Conservation (phyloP, 2,113 vertebrate species). For the Sinocyclocheilus anshuiensis region DNA sequence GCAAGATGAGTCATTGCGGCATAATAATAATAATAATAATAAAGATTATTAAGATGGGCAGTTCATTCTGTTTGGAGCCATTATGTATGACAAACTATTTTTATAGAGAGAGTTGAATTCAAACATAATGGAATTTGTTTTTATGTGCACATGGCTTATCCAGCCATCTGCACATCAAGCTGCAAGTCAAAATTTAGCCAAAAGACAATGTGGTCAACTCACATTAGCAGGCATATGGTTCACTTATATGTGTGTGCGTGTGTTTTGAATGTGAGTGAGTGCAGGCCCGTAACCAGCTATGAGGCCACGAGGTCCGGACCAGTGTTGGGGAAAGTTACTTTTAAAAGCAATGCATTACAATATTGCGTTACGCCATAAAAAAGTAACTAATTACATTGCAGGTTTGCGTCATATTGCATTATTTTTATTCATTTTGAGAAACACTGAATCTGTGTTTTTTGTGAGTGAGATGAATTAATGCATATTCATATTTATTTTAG, state of each 20-base stretch:
- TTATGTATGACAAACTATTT: background rate
- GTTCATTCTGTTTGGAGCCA: background rate
- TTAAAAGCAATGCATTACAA: no score
- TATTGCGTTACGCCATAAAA: no score
- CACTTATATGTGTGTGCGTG: background rate
- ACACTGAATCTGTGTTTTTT: no score
- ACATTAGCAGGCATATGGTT: conserved; percentile 10
- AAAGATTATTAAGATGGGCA: background rate
- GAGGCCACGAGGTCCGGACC: no score
- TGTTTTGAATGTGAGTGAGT: conserved; percentile 6
- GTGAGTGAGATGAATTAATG: no score
- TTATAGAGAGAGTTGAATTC: background rate
- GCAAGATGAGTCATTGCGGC: background rate
- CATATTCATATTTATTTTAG: no score
- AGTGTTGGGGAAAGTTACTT: no score
- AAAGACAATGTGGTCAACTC: background rate
- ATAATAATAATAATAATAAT: no score
- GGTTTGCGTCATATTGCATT: no score
- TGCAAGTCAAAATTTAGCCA: conserved; percentile 5
- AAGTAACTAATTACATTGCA: no score
- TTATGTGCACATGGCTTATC: background rate
- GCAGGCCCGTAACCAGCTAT: no score
- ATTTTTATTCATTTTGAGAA: no score
- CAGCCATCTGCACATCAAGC: conserved; percentile 23
- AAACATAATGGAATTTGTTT: conserved; percentile 6